Base-by-base conservation (phyloP, 2,113 vertebrate genomes). In the Potamarius usumacintae region DNA sequence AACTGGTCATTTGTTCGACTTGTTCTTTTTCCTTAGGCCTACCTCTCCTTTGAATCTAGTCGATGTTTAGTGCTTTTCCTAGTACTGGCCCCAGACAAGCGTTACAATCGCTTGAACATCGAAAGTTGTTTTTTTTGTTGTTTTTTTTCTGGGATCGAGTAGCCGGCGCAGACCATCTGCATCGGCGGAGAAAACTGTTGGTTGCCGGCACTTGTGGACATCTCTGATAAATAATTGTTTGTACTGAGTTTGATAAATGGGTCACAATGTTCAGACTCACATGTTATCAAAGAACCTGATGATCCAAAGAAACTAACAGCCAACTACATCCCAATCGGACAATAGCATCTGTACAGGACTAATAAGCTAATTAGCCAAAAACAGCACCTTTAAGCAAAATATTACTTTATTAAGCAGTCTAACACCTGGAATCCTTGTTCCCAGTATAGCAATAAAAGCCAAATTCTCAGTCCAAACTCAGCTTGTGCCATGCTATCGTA, bases 391-490 rank as follows among this genome's bases (percentile, higher is more conserved):
- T 48, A 17, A 27, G 77, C 67, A 79, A 86, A 58, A 71, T 81
- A 81, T 27, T 71, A 11, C 85, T 71, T 77, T 85, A 77, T 48
- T 85, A 50, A 77, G 25, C 42, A 85, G 63, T 76, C 57, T 22
- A 77, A 22, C 84, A 85, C 71, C 71, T 85, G 71, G 27, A 77
- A 77, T 76, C 22, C 1, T 12, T 58, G 65, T 25, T 57, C 87
- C 48, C 82, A 84, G 74, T 53, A 34, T 55, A 85, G 87, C 71
- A 80, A 87, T 77, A 25, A 87, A 67, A 57, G n/a, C 69, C 27
- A 60, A 17, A 18, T 52, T 78, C 18, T 50, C 67, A 48, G 74
- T 27, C 27, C 42, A 67, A 67, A 42, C 25, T 52, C 85, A 67
- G n/a, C 60, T 57, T 65, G 52, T 25, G 72, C 84, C 48, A 14